A percentile compares a stretch with the other conserved stretches of the same genome.
These are phyloP conservation scores for Trogon melanurus DNA, from an alignment of 2,113 vertebrate genomes.

Conservation along the genomic window DNA sequence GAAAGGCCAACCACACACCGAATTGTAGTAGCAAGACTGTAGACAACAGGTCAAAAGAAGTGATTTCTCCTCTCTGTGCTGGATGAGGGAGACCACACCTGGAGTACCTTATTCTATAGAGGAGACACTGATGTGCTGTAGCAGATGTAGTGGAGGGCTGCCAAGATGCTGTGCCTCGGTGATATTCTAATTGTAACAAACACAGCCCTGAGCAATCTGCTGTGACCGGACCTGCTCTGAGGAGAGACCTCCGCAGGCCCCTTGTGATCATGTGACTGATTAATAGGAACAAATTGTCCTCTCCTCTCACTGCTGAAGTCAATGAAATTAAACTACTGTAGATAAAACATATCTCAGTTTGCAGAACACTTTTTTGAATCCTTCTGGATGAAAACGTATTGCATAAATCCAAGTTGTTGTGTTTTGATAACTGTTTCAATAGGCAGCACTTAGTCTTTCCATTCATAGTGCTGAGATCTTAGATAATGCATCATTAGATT, in stretches of 20 bases:
- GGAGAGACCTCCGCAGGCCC: neutral
- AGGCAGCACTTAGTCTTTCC: neutral
- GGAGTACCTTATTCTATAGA: neutral
- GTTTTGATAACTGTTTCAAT: neutral
- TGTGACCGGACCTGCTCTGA: neutral
- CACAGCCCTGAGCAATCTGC: neutral
- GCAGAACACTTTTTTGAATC: neutral
- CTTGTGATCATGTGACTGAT: neutral
- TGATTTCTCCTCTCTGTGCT: neutral
- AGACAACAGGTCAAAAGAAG: neutral
- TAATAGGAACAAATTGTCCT: conserved; percentile 32
- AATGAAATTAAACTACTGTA: neutral
- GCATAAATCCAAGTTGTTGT: neutral
- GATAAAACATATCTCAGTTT: neutral
- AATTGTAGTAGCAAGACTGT: neutral
- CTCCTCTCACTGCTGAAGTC: neutral
- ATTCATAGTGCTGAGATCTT: neutral
- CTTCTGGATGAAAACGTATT: neutral
- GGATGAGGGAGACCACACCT: neutral
- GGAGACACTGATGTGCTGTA: neutral
- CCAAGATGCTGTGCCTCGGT: neutral
- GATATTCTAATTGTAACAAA: neutral
- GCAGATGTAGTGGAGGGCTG: neutral
- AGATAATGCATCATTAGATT: neutral
- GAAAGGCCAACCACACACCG: neutral